phyloP scores from a whole-genome alignment of 1,140 invertebrate species.

The Muscidifurax raptorellus region DNA sequence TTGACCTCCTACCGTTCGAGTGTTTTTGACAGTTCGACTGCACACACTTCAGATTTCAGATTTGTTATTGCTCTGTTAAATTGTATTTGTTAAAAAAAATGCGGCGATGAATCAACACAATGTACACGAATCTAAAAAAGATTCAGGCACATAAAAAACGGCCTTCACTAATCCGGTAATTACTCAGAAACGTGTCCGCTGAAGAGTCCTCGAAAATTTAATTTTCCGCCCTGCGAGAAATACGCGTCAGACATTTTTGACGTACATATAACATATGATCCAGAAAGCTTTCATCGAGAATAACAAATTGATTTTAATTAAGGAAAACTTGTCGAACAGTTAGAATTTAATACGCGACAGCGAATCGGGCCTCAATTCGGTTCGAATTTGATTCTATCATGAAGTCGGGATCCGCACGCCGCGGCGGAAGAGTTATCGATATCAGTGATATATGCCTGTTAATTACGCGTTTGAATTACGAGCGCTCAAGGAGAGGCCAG shows the following conservation, averaged over 20 bases:
- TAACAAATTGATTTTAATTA: conserved; percentile 48
- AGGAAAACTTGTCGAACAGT: conserved; percentile 12
- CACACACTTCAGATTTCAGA: background rate
- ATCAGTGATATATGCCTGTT: conserved; percentile 54
- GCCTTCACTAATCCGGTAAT: too few species aligned
- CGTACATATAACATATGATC: too few species aligned
- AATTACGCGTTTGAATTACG: conserved; percentile 54
- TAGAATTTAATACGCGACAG: conserved; percentile 28
- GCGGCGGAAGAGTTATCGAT: conserved; percentile 45
- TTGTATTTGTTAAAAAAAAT: too few species aligned
- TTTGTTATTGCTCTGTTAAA: too few species aligned
- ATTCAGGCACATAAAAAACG: too few species aligned
- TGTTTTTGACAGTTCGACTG: conserved; percentile 17
- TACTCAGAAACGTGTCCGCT: too few species aligned
- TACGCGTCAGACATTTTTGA: background rate
- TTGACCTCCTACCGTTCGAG: background rate
- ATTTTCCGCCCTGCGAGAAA: too few species aligned
- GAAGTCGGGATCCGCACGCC: conserved; percentile 37
- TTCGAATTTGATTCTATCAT: conserved; percentile 56
- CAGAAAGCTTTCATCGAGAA: background rate
- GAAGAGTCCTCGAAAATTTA: too few species aligned
- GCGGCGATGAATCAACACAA: too few species aligned
- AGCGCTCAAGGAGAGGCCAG: conserved; percentile 1
- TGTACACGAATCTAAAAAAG: too few species aligned
- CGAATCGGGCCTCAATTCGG: conserved; percentile 40